Conservation (phyloP, 2,113 vertebrate species). For the Chionomys nivalis region DNA sequence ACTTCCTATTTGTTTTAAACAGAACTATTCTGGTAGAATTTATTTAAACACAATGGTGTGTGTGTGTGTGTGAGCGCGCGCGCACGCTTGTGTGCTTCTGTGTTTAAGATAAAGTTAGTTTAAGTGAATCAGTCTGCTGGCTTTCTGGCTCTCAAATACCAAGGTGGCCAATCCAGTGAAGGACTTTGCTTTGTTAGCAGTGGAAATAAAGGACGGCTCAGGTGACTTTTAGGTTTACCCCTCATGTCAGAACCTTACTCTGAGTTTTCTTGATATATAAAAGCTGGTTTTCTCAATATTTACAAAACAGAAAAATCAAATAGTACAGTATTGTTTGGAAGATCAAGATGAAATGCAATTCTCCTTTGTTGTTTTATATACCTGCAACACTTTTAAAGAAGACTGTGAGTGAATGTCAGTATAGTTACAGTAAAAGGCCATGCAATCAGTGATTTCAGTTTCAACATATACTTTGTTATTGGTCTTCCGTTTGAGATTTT, state of each 20-base stretch:
- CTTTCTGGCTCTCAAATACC: neutral
- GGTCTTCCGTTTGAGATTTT: conserved; percentile 30
- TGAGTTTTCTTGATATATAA: conserved; percentile 15
- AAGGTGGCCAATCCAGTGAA: neutral
- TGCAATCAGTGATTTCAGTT: conserved; percentile 40
- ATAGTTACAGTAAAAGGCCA: conserved; percentile 17
- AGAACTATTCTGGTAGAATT: conserved; percentile 38
- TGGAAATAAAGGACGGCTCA: neutral
- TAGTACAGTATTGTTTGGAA: neutral
- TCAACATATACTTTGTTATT: conserved; percentile 32
- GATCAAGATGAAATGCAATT: conserved; percentile 18
- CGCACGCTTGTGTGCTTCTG: neutral
- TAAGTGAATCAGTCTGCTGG: neutral
- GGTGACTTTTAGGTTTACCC: neutral
- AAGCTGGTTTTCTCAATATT: neutral
- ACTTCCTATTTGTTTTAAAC: neutral
- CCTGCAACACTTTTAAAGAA: neutral
- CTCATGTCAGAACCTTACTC: conserved; percentile 9
- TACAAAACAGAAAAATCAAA: neutral
- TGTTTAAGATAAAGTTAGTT: neutral
- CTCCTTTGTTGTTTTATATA: conserved; percentile 28
- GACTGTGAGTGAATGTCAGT: neutral
- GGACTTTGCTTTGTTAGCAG: neutral
- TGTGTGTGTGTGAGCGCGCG: neutral
- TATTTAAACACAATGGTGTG: neutral